Evolutionary conservation across 2,888 invertebrate genomes (phyloP).

Genomic region (Rhopalosiphum nymphaeae): DNA sequence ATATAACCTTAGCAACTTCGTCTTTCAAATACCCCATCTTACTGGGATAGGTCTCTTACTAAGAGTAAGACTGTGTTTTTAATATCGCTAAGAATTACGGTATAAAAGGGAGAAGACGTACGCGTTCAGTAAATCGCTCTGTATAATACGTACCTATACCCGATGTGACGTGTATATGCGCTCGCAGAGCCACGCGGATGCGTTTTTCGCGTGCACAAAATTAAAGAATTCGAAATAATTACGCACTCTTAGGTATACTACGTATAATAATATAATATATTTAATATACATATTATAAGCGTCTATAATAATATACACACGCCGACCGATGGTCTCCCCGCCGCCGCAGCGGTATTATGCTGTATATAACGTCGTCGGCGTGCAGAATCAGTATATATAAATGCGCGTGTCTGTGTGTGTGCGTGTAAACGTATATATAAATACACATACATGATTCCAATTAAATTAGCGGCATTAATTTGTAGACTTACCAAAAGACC

Average conservation of each 20-base stretch:
- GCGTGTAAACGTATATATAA: background rate
- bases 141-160: background rate
- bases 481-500: slow-evolving; percentile 56
- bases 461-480: slow-evolving; percentile 65
- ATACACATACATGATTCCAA: slow-evolving; percentile 58
- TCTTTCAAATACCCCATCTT: too few species aligned
- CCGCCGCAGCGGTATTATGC: background rate
- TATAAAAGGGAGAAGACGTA: too few species aligned
- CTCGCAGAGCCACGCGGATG: background rate
- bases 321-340: background rate
- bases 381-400: slow-evolving; percentile 1
- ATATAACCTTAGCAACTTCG: too few species aligned
- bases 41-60: too few species aligned
- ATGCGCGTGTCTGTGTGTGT: background rate
- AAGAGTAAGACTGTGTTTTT: too few species aligned
- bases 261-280: background rate
- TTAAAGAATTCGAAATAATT: slow-evolving; percentile 32
- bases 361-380: background rate
- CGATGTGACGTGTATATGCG: background rate
- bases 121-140: background rate
- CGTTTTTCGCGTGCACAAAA: slow-evolving; percentile 38
- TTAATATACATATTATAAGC: background rate
- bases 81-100: too few species aligned
- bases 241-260: background rate
- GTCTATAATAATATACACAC: slow-evolving; percentile 2